Evolutionary conservation across 2,888 invertebrate genomes (phyloP).

Genomic region (Ceratothoa steindachneri): DNA sequence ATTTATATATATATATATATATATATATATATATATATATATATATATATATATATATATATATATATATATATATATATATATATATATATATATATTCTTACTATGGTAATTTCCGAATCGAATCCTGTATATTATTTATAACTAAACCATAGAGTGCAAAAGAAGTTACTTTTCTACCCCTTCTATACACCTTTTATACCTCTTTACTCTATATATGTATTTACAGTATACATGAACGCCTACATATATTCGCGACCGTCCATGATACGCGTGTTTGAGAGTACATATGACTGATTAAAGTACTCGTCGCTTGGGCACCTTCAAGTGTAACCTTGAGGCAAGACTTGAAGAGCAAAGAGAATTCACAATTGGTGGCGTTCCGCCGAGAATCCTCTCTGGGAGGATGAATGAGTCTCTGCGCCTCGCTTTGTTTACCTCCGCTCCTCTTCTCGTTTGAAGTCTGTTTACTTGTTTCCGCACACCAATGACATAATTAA

Average conservation of each 20-base stretch:
- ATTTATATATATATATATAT: too few relatives aligned
- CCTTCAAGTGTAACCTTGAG: not conserved
- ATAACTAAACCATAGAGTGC: too few relatives aligned
- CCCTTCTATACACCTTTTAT: too few relatives aligned
- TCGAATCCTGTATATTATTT: too few relatives aligned
- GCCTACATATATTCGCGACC: too few relatives aligned
- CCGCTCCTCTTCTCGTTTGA: not conserved
- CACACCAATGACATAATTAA: conserved; percentile 12
- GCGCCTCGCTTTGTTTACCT: conserved; percentile 2
- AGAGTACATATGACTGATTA: not conserved
- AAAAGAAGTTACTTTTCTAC: too few relatives aligned
- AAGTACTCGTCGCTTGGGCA: not conserved
- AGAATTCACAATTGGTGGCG: not conserved
- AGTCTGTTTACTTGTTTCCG: not conserved
- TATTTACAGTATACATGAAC: too few relatives aligned
- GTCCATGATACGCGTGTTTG: too few relatives aligned
- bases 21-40: not conserved
- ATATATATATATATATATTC: conserved; percentile 11
- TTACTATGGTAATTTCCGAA: too few relatives aligned
- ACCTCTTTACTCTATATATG: too few relatives aligned
- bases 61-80: conserved; percentile 15
- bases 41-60: conserved; percentile 3
- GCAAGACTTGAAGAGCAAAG: not conserved
- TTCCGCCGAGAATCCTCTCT: too few relatives aligned
- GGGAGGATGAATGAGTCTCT: not conserved